Conservation (phyloP, 1,140 invertebrate genomes). For the Halictus rubicundus region DNA sequence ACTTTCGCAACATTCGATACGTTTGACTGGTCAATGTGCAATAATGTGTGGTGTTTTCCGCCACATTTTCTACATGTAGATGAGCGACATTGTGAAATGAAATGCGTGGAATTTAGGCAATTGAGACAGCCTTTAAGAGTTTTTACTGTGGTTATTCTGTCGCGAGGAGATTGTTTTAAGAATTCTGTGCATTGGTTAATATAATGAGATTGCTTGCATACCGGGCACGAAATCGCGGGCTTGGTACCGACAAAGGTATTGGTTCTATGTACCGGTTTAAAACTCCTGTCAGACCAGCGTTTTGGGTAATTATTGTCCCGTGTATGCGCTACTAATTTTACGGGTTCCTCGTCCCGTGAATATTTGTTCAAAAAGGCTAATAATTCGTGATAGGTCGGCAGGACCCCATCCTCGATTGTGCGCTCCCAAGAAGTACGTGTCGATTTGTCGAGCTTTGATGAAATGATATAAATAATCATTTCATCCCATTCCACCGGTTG, state of each 20-base stretch:
- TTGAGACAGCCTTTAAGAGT: not conserved
- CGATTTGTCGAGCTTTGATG: too few relatives aligned
- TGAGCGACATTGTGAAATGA: not conserved
- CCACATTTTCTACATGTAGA: not conserved
- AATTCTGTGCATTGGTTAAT: not conserved
- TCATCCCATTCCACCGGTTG: too few relatives aligned
- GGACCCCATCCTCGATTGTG: too few relatives aligned
- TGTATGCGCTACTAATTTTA: too few relatives aligned
- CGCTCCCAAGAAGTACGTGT: too few relatives aligned
- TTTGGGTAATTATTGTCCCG: too few relatives aligned
- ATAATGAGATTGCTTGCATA: not conserved
- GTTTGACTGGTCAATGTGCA: not conserved
- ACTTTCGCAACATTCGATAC: too few relatives aligned
- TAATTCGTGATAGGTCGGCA: too few relatives aligned
- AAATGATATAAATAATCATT: too few relatives aligned
- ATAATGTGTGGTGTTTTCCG: not conserved
- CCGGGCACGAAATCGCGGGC: too few relatives aligned
- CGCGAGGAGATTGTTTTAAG: not conserved
- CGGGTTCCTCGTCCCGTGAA: not conserved
- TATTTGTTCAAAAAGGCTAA: too few relatives aligned
- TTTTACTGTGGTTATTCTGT: not conserved
- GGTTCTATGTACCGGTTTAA: not conserved
- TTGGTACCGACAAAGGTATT: too few relatives aligned
- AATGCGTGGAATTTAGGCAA: not conserved
- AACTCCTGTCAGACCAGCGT: not conserved